Percentiles rank a stretch among this genome's conserved stretches.
Evolutionary conservation across 2,797 vertebrate species (phyloP).

Genomic region (Peromyscus attwateri): DNA sequence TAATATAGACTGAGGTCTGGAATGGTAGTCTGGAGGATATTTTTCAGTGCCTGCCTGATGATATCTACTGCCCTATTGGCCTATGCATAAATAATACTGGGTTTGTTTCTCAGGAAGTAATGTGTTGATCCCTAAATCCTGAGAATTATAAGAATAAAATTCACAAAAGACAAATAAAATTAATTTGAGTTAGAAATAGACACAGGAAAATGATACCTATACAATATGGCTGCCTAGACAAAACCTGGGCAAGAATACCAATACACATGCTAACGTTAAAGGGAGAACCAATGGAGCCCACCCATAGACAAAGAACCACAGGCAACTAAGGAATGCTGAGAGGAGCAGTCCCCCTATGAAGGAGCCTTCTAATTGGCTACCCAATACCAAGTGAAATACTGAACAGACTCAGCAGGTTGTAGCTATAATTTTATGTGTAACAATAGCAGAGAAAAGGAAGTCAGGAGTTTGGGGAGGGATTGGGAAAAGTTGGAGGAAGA

Average conservation of each 20-base stretch:
- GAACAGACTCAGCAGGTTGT: neutral
- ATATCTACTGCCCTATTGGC: neutral
- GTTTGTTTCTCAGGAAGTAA: neutral
- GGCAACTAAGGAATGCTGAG: neutral
- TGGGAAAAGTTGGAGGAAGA: neutral
- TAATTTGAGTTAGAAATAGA: neutral
- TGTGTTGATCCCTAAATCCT: neutral
- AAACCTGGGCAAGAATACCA: neutral
- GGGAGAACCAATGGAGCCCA: neutral
- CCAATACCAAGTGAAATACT: neutral
- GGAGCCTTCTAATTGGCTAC: neutral
- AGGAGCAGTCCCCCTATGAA: neutral
- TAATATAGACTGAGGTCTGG: neutral
- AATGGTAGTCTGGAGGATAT: too few relatives aligned
- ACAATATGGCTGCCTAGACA: neutral
- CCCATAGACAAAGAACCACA: neutral
- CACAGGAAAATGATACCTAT: neutral
- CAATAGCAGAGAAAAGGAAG: neutral
- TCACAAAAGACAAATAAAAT: neutral
- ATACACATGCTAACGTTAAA: neutral
- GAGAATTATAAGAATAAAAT: slow-evolving; percentile 34
- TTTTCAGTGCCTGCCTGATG: neutral
- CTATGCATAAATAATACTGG: neutral
- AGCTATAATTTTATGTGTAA: neutral
- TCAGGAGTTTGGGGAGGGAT: neutral